phyloP scores from a whole-genome alignment of 2,797 vertebrate genomes.

The Eremophila alpestris region DNA sequence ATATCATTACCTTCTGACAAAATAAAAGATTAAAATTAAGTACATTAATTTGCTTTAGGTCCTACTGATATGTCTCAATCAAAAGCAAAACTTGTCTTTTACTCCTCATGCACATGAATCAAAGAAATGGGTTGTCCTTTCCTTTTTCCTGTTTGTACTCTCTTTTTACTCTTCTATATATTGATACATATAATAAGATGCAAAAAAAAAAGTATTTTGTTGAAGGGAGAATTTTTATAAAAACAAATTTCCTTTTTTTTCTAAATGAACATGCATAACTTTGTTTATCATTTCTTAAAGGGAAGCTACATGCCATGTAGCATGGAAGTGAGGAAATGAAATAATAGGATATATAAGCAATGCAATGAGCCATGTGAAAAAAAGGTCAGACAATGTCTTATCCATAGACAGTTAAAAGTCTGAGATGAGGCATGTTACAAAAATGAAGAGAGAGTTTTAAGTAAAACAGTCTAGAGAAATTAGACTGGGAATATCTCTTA shows the following conservation, averaged over 20 bases:
- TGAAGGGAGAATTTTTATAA: neutral
- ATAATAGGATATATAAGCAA: neutral
- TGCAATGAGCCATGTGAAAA: neutral
- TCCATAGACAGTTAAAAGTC: neutral
- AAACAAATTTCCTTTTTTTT: neutral
- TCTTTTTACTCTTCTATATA: neutral
- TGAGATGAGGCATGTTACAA: neutral
- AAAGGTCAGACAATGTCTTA: neutral
- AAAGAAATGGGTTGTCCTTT: neutral
- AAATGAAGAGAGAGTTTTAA: neutral
- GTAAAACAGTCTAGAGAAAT: neutral
- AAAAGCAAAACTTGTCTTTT: neutral
- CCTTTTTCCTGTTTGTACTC: accelerated
- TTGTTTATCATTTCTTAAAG: neutral
- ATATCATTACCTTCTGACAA: neutral
- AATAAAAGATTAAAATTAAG: neutral
- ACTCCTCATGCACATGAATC: neutral
- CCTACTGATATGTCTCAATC: neutral
- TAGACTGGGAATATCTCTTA: neutral
- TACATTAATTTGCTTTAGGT: neutral
- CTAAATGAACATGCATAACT: neutral
- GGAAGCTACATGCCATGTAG: neutral
- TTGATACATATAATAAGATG: neutral
- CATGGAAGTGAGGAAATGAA: neutral
- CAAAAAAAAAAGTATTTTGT: neutral